phyloP scores from a whole-genome alignment of 30 jellyfish, hydroid and myxozoan species.

The Nemopilema nomurai region DNA sequence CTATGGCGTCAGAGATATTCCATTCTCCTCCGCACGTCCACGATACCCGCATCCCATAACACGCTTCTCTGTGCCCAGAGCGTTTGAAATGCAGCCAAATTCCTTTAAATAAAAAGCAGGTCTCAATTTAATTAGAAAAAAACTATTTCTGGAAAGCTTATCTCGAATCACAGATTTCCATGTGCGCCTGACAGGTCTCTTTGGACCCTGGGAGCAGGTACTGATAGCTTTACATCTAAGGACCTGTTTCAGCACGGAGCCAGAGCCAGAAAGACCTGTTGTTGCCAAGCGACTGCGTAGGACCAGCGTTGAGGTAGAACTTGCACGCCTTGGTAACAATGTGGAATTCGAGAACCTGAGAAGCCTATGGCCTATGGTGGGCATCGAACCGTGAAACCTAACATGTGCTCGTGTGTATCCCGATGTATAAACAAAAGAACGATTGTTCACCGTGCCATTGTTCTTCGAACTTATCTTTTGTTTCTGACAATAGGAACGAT shows the following conservation, averaged over 20 bases:
- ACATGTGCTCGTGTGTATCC: conserved; percentile 48
- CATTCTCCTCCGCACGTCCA: background rate
- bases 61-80: no score
- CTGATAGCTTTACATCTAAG: background rate
- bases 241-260: conserved; percentile 2
- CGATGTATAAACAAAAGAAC: conserved; percentile 51
- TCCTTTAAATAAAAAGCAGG: no score
- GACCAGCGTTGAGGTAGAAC: background rate
- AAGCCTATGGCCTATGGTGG: no score
- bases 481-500: conserved; percentile 13
- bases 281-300: background rate
- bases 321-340: conserved; percentile 25
- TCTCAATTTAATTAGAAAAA: no score
- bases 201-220: conserved; percentile 32
- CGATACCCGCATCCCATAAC: background rate
- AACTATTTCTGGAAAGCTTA: background rate
- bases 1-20: no score
- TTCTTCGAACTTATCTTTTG: conserved; percentile 27
- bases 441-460: conserved; percentile 28
- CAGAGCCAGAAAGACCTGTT: background rate
- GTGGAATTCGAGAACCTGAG: background rate
- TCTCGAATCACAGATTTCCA: background rate
- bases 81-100: no score
- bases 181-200: background rate
- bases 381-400: conserved; percentile 55